A percentile compares a stretch with the other conserved stretches of the same genome.
Evolutionary conservation across 2,797 vertebrate genomes (phyloP).

Genomic region (Eospalax fontanierii): DNA sequence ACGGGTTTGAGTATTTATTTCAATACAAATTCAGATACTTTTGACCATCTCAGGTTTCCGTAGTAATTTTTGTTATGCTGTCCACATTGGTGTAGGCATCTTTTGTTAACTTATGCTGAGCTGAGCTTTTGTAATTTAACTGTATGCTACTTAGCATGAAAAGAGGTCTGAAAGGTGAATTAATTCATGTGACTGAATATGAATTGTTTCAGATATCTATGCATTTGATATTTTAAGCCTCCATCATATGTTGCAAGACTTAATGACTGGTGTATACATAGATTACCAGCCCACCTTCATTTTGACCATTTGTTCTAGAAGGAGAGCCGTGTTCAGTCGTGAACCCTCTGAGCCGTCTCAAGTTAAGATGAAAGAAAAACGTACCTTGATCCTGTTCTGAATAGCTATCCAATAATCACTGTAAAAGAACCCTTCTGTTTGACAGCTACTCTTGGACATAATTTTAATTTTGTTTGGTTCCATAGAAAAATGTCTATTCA

Average conservation of each 20-base stretch:
- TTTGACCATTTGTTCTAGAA: background rate
- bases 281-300: background rate
- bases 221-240: constrained; percentile 53
- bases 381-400: constrained; percentile 21
- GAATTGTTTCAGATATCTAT: background rate
- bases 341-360: background rate
- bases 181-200: background rate
- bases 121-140: constrained; percentile 27
- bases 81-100: constrained; percentile 1
- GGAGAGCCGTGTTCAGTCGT: background rate
- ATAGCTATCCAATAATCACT: constrained; percentile 37
- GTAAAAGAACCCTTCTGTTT: background rate
- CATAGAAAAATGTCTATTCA: constrained; percentile 5
- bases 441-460: background rate
- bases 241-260: background rate
- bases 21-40: constrained; percentile 9
- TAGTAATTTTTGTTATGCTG: constrained; percentile 29
- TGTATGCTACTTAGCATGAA: background rate
- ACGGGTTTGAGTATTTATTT: constrained; percentile 45
- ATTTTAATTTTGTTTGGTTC: constrained; percentile 56
- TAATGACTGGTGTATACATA: background rate
- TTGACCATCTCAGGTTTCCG: constrained; percentile 16
- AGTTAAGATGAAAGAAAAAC: constrained; percentile 51
- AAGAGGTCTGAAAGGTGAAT: constrained; percentile 14
- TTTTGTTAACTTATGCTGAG: background rate